A percentile compares a stretch with the other conserved stretches of the same genome.
Conservation (phyloP, 2,888 invertebrate species). For the Odontothrips loti region DNA sequence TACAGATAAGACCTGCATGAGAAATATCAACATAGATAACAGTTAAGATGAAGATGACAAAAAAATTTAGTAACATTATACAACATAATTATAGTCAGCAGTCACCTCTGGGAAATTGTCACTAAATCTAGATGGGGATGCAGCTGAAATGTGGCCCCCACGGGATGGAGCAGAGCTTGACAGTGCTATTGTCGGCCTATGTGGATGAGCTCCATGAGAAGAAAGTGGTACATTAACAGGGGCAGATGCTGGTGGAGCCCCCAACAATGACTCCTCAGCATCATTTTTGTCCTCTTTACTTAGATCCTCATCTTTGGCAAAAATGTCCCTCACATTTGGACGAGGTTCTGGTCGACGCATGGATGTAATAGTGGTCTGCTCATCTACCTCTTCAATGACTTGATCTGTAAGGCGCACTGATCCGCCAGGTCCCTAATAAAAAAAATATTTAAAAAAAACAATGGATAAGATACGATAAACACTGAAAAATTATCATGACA, state of each 20-base stretch:
- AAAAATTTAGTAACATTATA: no score
- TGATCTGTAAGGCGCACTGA: slow-evolving; percentile 58
- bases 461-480: no score
- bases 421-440: slow-evolving; percentile 30
- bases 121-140: slow-evolving; percentile 1
- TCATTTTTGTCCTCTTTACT: neutral
- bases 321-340: slow-evolving; percentile 35
- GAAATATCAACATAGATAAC: neutral
- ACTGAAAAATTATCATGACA: no score
- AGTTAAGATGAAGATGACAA: neutral
- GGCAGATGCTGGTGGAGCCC: neutral
- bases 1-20: neutral
- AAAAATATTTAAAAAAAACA: neutral
- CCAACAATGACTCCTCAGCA: neutral
- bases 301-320: slow-evolving; percentile 17
- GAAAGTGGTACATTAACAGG: neutral
- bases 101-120: slow-evolving; percentile 2
- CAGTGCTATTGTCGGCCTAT: neutral
- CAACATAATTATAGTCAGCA: no score
- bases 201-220: neutral
- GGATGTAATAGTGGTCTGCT: slow-evolving; percentile 76
- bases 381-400: slow-evolving; percentile 60
- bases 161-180: neutral
- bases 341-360: slow-evolving; percentile 48
- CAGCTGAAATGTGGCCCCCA: neutral